A percentile compares a stretch with the other conserved stretches of the same genome.
Evolutionary conservation across 1,140 invertebrate species (phyloP).

Genomic region (Maniola jurtina): DNA sequence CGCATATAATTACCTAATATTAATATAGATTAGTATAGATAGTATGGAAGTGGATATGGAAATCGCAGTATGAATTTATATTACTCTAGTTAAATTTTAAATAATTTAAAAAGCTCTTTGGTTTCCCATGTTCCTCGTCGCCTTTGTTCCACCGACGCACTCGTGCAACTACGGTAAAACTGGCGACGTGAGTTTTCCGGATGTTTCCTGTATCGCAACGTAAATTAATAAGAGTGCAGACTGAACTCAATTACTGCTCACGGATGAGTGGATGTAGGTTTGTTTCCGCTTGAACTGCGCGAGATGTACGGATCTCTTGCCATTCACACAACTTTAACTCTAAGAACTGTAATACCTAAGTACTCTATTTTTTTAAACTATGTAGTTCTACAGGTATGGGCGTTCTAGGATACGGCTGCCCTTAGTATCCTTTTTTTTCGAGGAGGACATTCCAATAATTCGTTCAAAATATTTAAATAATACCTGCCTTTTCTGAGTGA

Average conservation of each 20-base stretch:
- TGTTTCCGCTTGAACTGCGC: constrained; percentile 42
- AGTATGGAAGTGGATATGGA: too few species aligned
- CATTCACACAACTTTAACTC: constrained; percentile 35
- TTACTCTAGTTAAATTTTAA: neutral
- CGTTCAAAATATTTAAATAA: too few species aligned
- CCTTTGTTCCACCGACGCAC: constrained; percentile 18
- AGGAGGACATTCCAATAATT: too few species aligned
- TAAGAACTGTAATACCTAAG: neutral
- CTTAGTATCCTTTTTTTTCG: too few species aligned
- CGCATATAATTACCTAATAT: too few species aligned
- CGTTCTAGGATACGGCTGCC: too few species aligned
- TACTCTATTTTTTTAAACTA: too few species aligned
- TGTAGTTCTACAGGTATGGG: neutral
- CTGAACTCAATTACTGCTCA: constrained; percentile 47
- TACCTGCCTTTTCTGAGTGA: too few species aligned
- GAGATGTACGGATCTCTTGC: constrained; percentile 39
- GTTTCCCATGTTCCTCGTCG: constrained; percentile 7
- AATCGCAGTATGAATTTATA: too few species aligned
- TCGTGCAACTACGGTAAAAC: constrained; percentile 14
- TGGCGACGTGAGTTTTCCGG: constrained; percentile 26
- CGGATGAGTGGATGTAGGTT: constrained; percentile 34
- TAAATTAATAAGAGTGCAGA: constrained; percentile 50
- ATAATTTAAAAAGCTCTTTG: neutral
- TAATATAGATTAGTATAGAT: too few species aligned
- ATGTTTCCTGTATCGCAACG: constrained; percentile 32